Percentiles rank a stretch among this genome's conserved stretches.
These are phyloP conservation scores for Dione vanillae DNA, from an alignment of 2,888 invertebrate species.

Conservation along the genomic window DNA sequence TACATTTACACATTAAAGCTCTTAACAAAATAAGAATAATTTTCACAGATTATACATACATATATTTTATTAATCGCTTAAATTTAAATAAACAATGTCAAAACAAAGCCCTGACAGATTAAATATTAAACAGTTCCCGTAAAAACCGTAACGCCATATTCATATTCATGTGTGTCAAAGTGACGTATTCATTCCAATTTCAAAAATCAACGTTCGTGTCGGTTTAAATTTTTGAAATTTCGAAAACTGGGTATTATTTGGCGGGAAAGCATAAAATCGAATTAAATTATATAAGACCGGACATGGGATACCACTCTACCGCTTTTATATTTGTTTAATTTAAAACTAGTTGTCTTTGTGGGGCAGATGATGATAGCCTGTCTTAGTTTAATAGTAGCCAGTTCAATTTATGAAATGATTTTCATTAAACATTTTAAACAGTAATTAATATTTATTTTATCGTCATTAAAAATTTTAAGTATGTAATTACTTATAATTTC, in stretches of 20 bases:
- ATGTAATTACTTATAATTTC: too few relatives aligned
- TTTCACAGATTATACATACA: background rate
- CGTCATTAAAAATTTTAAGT: too few relatives aligned
- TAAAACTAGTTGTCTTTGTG: background rate
- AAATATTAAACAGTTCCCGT: constrained; percentile 34
- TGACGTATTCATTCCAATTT: constrained; percentile 56
- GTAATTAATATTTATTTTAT: too few relatives aligned
- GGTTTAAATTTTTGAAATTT: constrained; percentile 50
- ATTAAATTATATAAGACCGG: constrained; percentile 76
- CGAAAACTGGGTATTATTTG: constrained; percentile 61
- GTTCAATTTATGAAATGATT: too few relatives aligned
- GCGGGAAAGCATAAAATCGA: constrained; percentile 71
- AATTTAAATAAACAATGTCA: constrained; percentile 2
- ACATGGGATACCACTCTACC: constrained; percentile 75
- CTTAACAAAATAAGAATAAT: background rate
- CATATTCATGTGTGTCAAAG: constrained; percentile 57
- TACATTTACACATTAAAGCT: background rate
- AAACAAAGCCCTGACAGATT: constrained; percentile 34
- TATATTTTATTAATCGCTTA: constrained; percentile 1
- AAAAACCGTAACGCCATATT: constrained; percentile 39
- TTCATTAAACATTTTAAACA: too few relatives aligned
- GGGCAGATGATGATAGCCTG: background rate
- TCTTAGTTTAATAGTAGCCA: too few relatives aligned
- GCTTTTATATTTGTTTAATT: constrained; percentile 57
- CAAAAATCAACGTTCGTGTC: constrained; percentile 53